Evolutionary conservation across 2,888 invertebrate species (phyloP).

Genomic region (Diplolepis rosae): DNA sequence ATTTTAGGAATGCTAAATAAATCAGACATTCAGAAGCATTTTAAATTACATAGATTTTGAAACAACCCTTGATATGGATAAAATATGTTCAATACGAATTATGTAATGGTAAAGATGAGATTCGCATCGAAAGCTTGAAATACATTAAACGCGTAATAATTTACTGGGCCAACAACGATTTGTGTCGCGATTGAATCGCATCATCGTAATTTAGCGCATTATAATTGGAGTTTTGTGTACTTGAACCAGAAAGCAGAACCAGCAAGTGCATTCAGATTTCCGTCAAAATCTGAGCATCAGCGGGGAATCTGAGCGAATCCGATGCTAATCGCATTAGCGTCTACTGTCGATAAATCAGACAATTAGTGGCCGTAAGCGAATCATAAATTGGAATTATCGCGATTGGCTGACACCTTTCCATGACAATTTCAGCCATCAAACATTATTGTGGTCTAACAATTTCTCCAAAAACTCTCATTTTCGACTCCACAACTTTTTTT

Average conservation of each 20-base stretch:
- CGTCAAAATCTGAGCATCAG: not conserved
- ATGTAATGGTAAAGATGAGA: not conserved
- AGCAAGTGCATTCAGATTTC: constrained; percentile 7
- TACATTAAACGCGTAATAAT: not conserved
- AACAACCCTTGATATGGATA: no score
- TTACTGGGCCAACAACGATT: not conserved
- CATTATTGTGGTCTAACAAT: constrained; percentile 37
- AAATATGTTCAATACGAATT: not conserved
- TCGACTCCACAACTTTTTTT: not conserved
- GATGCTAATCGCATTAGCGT: constrained; percentile 62
- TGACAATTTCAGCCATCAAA: constrained; percentile 47
- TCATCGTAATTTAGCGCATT: constrained; percentile 20
- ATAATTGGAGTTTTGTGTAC: constrained; percentile 29
- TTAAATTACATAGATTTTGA: no score
- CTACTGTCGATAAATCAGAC: constrained; percentile 66
- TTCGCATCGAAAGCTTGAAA: not conserved
- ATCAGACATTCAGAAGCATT: no score
- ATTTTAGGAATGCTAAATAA: no score
- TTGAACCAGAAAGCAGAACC: not conserved
- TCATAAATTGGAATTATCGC: constrained; percentile 67
- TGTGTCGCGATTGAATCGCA: constrained; percentile 3
- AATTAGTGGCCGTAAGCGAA: constrained; percentile 64
- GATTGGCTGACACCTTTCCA: constrained; percentile 54
- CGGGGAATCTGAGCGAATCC: constrained; percentile 29
- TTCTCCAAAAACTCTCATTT: not conserved